These are phyloP conservation scores for Podarcis raffonei DNA, from an alignment of 2,113 vertebrate genomes.

Conservation along the genomic window DNA sequence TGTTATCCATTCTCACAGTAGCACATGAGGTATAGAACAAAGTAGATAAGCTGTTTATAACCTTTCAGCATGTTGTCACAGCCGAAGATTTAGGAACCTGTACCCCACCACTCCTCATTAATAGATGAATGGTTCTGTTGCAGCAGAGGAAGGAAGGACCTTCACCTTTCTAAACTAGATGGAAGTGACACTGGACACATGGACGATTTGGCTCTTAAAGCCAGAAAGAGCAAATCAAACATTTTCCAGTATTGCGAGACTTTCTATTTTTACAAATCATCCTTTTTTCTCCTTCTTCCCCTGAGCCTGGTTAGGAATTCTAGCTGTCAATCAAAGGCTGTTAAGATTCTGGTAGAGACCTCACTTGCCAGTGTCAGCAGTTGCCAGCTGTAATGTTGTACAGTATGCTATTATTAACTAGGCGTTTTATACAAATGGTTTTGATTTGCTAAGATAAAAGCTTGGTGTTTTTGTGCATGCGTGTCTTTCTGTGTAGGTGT, in stretches of 20 bases:
- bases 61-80: background rate
- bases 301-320: background rate
- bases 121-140: background rate
- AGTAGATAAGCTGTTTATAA: background rate
- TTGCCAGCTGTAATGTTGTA: conserved; percentile 23
- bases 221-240: background rate
- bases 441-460: conserved; percentile 39
- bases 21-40: background rate
- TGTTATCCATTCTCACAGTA: background rate
- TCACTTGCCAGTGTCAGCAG: conserved; percentile 34
- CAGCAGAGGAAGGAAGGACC: background rate
- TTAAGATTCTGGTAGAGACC: conserved; percentile 14
- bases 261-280: background rate
- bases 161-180: background rate
- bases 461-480: background rate
- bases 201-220: background rate
- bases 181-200: background rate
- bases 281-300: background rate
- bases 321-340: background rate
- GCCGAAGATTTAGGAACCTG: background rate
- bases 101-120: background rate
- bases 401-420: conserved; percentile 25
- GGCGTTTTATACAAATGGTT: conserved; percentile 35
- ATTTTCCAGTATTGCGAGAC: conserved; percentile 4
- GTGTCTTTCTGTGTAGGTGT: conserved; percentile 18